phyloP scores from a whole-genome alignment of 2,888 invertebrate species.

The Auanema freiburgensis region DNA sequence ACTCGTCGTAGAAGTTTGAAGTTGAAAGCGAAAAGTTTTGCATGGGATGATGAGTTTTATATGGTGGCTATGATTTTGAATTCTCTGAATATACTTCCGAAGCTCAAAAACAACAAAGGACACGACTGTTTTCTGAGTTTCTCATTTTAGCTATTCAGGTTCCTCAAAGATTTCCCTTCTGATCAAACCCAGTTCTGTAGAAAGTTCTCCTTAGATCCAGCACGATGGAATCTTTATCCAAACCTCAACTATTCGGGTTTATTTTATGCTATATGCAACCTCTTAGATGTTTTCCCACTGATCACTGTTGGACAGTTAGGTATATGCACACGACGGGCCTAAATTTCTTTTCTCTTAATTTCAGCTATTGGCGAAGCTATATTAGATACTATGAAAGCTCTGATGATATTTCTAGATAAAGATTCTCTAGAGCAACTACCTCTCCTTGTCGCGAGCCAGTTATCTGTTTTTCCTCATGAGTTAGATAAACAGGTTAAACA shows the following conservation, averaged over 20 bases:
- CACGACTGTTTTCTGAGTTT: constrained; percentile 5
- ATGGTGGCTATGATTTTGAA: too few relatives aligned
- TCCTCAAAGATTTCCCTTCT: constrained; percentile 83
- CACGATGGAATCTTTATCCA: constrained; percentile 86
- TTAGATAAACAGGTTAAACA: constrained; percentile 79
- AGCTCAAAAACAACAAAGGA: too few relatives aligned
- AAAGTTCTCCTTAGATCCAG: constrained; percentile 69
- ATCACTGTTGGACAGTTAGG: constrained; percentile 77
- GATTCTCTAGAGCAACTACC: constrained; percentile 93
- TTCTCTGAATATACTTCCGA: too few relatives aligned
- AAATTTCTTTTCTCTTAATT: too few relatives aligned
- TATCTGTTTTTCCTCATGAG: constrained; percentile 85
- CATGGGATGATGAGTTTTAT: too few relatives aligned
- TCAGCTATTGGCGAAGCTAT: constrained; percentile 89
- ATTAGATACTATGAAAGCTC: constrained; percentile 87
- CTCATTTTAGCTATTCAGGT: constrained; percentile 72
- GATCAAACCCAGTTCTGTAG: constrained; percentile 51
- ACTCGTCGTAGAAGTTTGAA: too few relatives aligned
- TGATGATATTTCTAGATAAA: constrained; percentile 92
- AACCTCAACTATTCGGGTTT: constrained; percentile 94
- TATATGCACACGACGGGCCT: too few relatives aligned
- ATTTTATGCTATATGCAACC: constrained; percentile 83
- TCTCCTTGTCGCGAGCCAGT: constrained; percentile 87
- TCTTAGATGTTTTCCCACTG: constrained; percentile 89
- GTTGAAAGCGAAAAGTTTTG: too few relatives aligned